These are phyloP conservation scores for Pseudobourletiella spinata DNA, from an alignment of 1,140 invertebrate genomes.

Conservation along the genomic window DNA sequence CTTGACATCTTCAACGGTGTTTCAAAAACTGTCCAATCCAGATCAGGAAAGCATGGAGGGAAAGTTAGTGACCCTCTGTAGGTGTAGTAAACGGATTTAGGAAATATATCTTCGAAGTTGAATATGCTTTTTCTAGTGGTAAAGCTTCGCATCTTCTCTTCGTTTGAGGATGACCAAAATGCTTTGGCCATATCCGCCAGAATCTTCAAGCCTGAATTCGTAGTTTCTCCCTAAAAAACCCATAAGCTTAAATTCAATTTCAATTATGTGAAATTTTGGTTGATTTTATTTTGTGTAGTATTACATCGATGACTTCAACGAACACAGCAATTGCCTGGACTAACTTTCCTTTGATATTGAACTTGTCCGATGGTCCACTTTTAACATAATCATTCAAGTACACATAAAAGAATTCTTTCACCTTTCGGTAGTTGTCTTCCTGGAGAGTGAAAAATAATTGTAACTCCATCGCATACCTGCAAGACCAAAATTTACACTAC, in stretches of 20 bases:
- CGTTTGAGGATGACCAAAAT: not conserved
- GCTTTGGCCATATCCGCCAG: not conserved
- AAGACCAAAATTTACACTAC: too few relatives aligned
- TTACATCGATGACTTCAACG: not conserved
- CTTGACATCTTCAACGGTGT: not conserved
- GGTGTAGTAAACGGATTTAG: not conserved
- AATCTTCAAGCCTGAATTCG: not conserved
- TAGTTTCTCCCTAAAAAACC: not conserved
- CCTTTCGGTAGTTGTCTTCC: not conserved
- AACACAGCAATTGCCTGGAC: slow-evolving; percentile 3
- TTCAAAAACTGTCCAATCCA: slow-evolving; percentile 2
- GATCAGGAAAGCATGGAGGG: slow-evolving; percentile 9
- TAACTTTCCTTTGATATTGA: not conserved
- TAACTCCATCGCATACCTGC: slow-evolving; percentile 8
- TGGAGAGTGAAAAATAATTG: slow-evolving; percentile 11
- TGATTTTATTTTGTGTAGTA: not conserved
- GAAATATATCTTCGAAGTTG: not conserved
- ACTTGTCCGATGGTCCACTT: not conserved
- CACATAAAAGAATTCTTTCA: not conserved
- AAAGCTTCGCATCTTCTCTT: not conserved
- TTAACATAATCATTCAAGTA: not conserved
- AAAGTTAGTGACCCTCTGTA: slow-evolving; percentile 4
- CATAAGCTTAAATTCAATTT: not conserved
- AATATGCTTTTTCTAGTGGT: not conserved
- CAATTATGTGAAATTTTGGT: not conserved